phyloP scores from a whole-genome alignment of 2,113 vertebrate species.

The Hiodon tergisus region DNA sequence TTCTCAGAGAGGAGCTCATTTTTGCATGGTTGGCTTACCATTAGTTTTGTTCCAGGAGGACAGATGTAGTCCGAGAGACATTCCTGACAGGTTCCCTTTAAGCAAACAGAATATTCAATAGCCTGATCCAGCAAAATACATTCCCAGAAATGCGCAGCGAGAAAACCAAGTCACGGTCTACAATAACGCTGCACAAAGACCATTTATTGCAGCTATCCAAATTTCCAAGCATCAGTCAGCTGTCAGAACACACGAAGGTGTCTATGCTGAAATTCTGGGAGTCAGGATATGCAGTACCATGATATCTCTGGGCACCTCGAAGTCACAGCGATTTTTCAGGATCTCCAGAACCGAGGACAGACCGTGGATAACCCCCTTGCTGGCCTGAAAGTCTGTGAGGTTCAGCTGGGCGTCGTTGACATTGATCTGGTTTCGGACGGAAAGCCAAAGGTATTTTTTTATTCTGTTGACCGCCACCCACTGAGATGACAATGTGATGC shows the following conservation, averaged over 20 bases:
- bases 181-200: no score
- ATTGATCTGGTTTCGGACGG: constrained; percentile 61
- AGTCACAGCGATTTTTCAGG: constrained; percentile 82
- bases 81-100: constrained; percentile 49
- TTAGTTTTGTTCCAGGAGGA: constrained; percentile 54
- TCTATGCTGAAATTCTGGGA: neutral
- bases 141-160: no score
- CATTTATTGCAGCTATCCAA: no score
- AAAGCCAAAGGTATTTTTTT: neutral
- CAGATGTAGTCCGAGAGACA: constrained; percentile 55
- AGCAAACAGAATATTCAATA: neutral
- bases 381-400: constrained; percentile 68
- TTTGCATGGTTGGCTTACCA: constrained; percentile 34
- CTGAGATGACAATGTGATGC: neutral
- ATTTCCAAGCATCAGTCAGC: no score
- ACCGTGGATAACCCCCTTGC: constrained; percentile 82
- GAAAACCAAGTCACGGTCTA: no score
- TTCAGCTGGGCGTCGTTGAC: constrained; percentile 76
- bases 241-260: neutral
- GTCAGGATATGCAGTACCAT: constrained; percentile 16
- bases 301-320: constrained; percentile 23
- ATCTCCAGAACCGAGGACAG: constrained; percentile 75
- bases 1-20: no score
- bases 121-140: no score
- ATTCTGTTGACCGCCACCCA: neutral